Evolutionary conservation across 2,113 vertebrate genomes (phyloP).

Genomic region (Speoplatyrhinus poulsoni): DNA sequence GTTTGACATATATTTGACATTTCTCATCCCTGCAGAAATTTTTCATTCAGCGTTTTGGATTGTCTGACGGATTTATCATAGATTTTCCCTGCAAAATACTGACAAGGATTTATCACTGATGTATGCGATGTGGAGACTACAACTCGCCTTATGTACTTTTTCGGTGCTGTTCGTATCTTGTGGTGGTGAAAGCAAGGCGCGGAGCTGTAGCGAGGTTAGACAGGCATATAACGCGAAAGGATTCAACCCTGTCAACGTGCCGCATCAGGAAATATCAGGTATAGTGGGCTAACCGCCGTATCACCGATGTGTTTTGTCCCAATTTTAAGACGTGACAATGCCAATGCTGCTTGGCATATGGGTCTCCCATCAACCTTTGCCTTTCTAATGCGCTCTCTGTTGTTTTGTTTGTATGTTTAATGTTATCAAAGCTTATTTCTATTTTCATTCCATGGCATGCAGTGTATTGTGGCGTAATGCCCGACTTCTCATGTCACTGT

Average conservation of each 20-base stretch:
- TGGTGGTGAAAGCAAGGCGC: constrained; percentile 82
- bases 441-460: too few species aligned
- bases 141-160: constrained; percentile 71
- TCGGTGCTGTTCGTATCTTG: constrained; percentile 74
- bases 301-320: constrained; percentile 2
- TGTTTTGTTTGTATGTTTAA: too few species aligned
- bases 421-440: too few species aligned
- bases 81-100: constrained; percentile 43
- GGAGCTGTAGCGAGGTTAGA: constrained; percentile 90
- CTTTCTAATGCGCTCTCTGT: too few species aligned
- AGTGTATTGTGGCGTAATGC: too few species aligned
- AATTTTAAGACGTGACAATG: constrained; percentile 30
- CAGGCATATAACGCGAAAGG: constrained; percentile 89
- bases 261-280: constrained; percentile 94
- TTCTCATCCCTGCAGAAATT: constrained; percentile 22
- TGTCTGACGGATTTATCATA: constrained; percentile 33
- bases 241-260: constrained; percentile 87
- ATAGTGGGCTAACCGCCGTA: constrained; percentile 37
- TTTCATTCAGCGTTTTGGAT: constrained; percentile 33
- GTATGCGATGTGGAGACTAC: constrained; percentile 75
- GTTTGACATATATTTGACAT: constrained; percentile 46
- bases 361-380: too few species aligned
- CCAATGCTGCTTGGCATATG: not conserved
- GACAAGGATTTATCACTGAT: constrained; percentile 62
- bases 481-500: too few species aligned